These are phyloP conservation scores for Pogonocichla stellata DNA, from an alignment of 2,113 vertebrate genomes.

Conservation along the genomic window DNA sequence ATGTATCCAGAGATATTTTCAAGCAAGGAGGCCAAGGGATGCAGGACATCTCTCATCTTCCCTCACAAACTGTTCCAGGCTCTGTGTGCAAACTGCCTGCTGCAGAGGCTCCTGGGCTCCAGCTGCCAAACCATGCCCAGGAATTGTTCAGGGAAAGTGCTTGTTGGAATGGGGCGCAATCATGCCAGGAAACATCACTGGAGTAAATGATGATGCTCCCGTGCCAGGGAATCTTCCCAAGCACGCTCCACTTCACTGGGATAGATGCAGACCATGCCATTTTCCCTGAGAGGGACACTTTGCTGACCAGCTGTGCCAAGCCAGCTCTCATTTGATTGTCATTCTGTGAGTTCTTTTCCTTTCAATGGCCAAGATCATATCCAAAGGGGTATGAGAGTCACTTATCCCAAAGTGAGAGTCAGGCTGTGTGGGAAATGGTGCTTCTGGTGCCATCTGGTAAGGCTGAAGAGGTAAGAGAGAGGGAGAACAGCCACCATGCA, in stretches of 20 bases:
- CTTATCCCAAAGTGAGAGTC: background rate
- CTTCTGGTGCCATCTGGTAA: background rate
- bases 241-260: background rate
- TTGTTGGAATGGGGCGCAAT: background rate
- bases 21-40: background rate
- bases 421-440: background rate
- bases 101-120: background rate
- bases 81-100: background rate
- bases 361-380: background rate
- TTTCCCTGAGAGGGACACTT: background rate
- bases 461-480: background rate
- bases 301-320: background rate
- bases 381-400: background rate
- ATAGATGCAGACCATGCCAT: background rate
- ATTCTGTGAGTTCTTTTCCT: background rate
- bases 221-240: constrained; percentile 2
- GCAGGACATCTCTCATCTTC: background rate
- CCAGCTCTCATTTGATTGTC: background rate
- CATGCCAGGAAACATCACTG: background rate
- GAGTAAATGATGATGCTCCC: background rate
- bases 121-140: background rate
- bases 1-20: background rate
- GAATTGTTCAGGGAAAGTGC: background rate
- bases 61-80: background rate
- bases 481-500: background rate